Conservation (phyloP, 2,797 vertebrate species). For the Phrynocephalus guinanensis region DNA sequence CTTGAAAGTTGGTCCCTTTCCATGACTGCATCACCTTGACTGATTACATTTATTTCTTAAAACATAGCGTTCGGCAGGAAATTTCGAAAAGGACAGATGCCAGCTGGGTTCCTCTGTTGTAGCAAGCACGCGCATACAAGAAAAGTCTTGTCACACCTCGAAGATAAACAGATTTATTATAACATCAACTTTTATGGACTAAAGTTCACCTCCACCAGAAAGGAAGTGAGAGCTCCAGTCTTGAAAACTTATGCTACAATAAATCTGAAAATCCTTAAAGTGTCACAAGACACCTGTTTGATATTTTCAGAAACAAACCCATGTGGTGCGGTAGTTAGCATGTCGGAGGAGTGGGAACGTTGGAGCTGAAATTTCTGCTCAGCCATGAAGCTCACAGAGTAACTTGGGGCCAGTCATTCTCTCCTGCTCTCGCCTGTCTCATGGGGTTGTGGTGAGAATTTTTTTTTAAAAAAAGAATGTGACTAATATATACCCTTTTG, state of each 20-base stretch:
- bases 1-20: not conserved
- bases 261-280: not conserved
- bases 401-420: not conserved
- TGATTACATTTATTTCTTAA: slow-evolving; percentile 21
- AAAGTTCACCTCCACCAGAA: not conserved
- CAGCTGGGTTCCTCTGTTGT: not conserved
- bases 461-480: too few relatives aligned
- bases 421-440: not conserved
- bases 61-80: not conserved
- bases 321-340: not conserved
- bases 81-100: slow-evolving; percentile 19
- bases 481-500: too few relatives aligned
- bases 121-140: not conserved
- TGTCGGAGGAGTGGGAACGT: not conserved
- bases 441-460: too few relatives aligned
- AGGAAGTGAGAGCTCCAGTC: not conserved
- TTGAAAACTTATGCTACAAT: not conserved
- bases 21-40: slow-evolving; percentile 3
- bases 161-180: slow-evolving; percentile 16
- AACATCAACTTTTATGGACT: not conserved
- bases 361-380: not conserved
- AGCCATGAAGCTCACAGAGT: not conserved
- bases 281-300: not conserved
- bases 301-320: not conserved
- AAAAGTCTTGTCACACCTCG: not conserved